Base-by-base conservation (phyloP, 1,140 invertebrate species). In the Marisa cornuarietis region DNA sequence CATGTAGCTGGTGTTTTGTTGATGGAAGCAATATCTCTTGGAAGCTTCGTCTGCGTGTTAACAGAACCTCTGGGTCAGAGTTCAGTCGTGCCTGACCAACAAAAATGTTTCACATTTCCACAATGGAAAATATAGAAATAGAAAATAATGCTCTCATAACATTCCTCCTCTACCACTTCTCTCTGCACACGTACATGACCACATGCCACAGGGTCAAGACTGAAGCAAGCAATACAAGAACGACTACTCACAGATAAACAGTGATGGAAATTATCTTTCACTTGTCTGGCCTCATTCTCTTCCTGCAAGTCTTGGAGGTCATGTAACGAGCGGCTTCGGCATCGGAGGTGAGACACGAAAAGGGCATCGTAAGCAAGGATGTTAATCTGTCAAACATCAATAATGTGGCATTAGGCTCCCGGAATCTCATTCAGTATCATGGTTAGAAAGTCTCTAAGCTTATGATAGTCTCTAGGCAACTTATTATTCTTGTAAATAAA, bases 331-430 rank as follows among this genome's bases (percentile, higher is more conserved):
- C 76, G 76, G 26, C 76, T 68, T n/a, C 76, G 49, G 18, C 63
- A 22, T 14, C 49, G 63, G 16, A 77, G 58, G 20, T 49, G 62
- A 51, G 76, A 77, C 20, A 77, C 51, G 49, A 77, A 77, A 5
- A 77, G 62, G 9, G 68, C 63, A 42, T 77, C 61, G 63, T 77
- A 77, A 16, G 63, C 76, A 8, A 69, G 31, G 63, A 20, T n/a
- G 76, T 51, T 68, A 18, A 77, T 42, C 76, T 77, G 76, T 4
- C n/a, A 26, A n/a, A n/a, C 61, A 66, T 7, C 14, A 65, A 49
- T 24, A 42, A 49, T 42, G 14, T 63, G 52, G 14, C 11, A 24
- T 22, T 62, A 24, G 22, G 65, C 26, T n/a, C 13, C 11, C 11
- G 7, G 11, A 11, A 8, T 68, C 65, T 11, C 65, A 9, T 62